These are phyloP conservation scores for Drosophila pegasa DNA, from an alignment of 2,888 invertebrate species.

Conservation along the genomic window DNA sequence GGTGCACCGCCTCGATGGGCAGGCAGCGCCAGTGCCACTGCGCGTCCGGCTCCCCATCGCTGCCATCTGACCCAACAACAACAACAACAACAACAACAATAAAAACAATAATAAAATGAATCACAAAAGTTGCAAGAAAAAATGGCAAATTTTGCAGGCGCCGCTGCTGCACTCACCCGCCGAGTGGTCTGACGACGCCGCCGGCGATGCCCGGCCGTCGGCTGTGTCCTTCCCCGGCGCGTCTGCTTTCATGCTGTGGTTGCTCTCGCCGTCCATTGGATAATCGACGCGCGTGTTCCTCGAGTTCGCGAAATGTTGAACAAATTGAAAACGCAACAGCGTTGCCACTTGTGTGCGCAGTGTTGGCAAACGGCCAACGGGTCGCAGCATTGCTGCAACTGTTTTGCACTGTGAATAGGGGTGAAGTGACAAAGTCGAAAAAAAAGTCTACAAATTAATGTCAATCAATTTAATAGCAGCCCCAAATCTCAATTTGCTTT, in stretches of 20 bases:
- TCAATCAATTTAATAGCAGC: background rate
- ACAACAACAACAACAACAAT: background rate
- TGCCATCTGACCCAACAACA: conserved; percentile 13
- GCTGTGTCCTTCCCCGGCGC: background rate
- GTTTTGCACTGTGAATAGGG: background rate
- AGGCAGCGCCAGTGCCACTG: conserved; percentile 80
- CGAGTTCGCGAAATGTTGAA: conserved; percentile 8
- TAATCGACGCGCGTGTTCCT: conserved; percentile 2
- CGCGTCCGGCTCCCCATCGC: conserved; percentile 26
- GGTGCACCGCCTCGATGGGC: conserved; percentile 82
- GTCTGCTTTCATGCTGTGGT: conserved; percentile 31
- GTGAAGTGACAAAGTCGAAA: background rate
- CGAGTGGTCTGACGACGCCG: background rate
- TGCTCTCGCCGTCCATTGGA: conserved; percentile 34
- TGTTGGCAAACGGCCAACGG: conserved; percentile 26
- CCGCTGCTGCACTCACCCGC: conserved; percentile 17
- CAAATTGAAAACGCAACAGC: conserved; percentile 35
- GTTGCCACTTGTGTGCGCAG: conserved; percentile 15
- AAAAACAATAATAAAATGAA: background rate
- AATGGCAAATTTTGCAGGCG: background rate
- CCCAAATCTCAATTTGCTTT: background rate
- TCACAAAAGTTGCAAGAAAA: background rate
- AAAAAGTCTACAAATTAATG: no score
- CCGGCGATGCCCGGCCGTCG: conserved; percentile 2
- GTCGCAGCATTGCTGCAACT: conserved; percentile 9